Percentiles rank a stretch among this genome's conserved stretches.
These are phyloP conservation scores for Beris chalybata DNA, from an alignment of 2,888 invertebrate genomes.

Conservation along the genomic window DNA sequence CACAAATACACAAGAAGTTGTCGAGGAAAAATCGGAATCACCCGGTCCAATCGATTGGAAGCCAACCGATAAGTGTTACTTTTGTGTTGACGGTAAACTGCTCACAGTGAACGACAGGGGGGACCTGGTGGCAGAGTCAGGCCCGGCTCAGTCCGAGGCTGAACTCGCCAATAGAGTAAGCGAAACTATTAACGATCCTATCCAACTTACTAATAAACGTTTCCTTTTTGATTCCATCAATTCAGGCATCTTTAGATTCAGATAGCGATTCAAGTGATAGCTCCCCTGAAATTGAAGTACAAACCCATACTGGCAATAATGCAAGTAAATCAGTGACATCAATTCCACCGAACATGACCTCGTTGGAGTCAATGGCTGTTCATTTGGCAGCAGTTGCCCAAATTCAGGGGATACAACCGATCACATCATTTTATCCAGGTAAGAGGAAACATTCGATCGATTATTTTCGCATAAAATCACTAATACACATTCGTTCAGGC, in stretches of 20 bases:
- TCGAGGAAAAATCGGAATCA: constrained; percentile 33
- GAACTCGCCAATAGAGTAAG: constrained; percentile 50
- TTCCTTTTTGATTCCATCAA: neutral
- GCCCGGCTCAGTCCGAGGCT: constrained; percentile 51
- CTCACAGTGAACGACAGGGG: constrained; percentile 58
- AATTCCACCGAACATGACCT: constrained; percentile 59
- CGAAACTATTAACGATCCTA: neutral
- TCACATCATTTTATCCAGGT: constrained; percentile 47
- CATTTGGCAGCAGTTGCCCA: constrained; percentile 68
- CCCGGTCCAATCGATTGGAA: constrained; percentile 70
- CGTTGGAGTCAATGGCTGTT: constrained; percentile 70
- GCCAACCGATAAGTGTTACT: constrained; percentile 82
- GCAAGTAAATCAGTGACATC: constrained; percentile 56
- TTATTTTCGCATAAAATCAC: neutral
- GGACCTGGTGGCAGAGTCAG: constrained; percentile 56
- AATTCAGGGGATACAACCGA: constrained; percentile 44
- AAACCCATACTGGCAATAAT: constrained; percentile 51
- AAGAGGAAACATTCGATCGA: constrained; percentile 34
- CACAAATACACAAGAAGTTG: constrained; percentile 24
- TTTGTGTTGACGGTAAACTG: constrained; percentile 77
- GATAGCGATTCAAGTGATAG: constrained; percentile 68
- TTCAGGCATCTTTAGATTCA: constrained; percentile 63
- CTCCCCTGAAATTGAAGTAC: constrained; percentile 52
- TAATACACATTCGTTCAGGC: constrained; percentile 31
- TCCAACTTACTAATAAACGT: neutral